Conservation (phyloP, 1,140 invertebrate species). For the Heterodera schachtii region DNA sequence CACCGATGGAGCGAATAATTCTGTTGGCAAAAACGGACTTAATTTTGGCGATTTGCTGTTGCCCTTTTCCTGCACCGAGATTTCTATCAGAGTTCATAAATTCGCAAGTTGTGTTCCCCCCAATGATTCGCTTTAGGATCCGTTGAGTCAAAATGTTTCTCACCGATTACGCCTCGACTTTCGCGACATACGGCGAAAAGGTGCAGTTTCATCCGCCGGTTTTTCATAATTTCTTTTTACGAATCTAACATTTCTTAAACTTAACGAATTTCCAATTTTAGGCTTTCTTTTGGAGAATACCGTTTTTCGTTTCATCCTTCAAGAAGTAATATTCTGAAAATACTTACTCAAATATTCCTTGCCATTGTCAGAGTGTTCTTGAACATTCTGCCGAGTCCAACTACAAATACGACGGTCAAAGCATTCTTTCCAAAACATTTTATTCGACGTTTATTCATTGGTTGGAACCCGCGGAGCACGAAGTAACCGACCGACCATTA, state of each 20-base stretch:
- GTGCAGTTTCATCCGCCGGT: neutral
- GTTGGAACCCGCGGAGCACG: conserved; percentile 58
- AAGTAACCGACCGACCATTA: neutral
- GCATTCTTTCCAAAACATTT: conserved; percentile 40
- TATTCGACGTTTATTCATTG: conserved; percentile 49
- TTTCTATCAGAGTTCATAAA: conserved; percentile 36
- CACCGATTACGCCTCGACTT: conserved; percentile 41
- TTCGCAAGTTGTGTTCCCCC: neutral
- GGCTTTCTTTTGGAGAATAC: conserved; percentile 49
- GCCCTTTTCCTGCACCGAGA: conserved; percentile 40
- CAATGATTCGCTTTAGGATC: conserved; percentile 36
- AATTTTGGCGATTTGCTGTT: conserved; percentile 49
- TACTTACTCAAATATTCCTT: conserved; percentile 7
- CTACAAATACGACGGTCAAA: neutral
- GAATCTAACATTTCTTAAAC: too few relatives aligned
- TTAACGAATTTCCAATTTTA: conserved; percentile 1
- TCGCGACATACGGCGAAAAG: conserved; percentile 42
- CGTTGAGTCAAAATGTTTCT: conserved; percentile 28
- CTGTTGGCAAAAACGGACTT: conserved; percentile 43
- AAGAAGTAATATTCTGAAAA: conserved; percentile 40
- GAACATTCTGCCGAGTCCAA: conserved; percentile 26
- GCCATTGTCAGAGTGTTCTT: conserved; percentile 11
- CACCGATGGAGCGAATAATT: conserved; percentile 37
- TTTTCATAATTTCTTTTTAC: too few relatives aligned
- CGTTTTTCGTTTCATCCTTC: conserved; percentile 49